Conservation (phyloP, 2,113 vertebrate species). For the Meles meles region DNA sequence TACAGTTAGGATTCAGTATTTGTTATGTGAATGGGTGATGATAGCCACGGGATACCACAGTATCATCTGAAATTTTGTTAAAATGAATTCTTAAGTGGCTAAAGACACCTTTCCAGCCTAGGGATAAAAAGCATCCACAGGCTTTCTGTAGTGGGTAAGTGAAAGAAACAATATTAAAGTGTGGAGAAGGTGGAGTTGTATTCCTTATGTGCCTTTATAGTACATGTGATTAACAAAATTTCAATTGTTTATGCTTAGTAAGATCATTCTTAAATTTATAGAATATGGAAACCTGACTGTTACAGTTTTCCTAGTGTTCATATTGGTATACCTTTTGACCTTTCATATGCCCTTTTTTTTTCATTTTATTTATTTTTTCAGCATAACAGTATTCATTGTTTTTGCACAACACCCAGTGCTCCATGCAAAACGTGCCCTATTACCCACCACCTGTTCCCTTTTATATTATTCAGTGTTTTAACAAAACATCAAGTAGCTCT, state of each 20-base stretch:
- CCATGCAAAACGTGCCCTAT: too few relatives aligned
- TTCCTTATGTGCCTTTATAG: background rate
- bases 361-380: too few relatives aligned
- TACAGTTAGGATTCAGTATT: background rate
- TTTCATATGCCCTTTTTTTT: background rate
- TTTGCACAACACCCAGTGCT: too few relatives aligned
- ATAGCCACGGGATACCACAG: background rate
- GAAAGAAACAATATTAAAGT: background rate
- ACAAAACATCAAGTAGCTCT: background rate
- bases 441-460: too few relatives aligned
- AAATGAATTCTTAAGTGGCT: background rate
- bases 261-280: background rate
- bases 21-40: background rate
- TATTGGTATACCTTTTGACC: background rate
- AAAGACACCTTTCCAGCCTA: background rate
- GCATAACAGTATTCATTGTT: too few relatives aligned
- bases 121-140: background rate
- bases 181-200: background rate
- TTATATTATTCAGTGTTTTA: background rate
- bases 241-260: background rate
- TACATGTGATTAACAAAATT: background rate
- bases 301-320: background rate
- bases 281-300: background rate
- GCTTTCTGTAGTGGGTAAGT: background rate
- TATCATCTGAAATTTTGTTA: background rate